Conservation (phyloP, 2,888 invertebrate species). For the Sinodicranocentrus sp. region DNA sequence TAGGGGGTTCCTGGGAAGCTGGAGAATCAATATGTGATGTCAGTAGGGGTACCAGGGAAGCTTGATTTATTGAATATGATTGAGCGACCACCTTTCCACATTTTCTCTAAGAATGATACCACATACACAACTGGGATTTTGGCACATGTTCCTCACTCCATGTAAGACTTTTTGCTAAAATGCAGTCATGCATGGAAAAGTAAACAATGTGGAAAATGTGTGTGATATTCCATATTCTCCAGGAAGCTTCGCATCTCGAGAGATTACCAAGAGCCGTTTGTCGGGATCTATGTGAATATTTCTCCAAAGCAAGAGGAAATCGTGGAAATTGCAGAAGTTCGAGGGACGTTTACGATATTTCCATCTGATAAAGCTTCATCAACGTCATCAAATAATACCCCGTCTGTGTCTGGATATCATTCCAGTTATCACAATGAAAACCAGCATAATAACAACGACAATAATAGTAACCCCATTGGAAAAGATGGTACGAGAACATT, state of each 20-base stretch:
- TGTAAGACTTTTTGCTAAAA: constrained; percentile 49
- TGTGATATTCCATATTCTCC: not conserved
- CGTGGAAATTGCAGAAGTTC: constrained; percentile 60
- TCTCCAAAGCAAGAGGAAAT: constrained; percentile 57
- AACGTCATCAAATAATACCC: not conserved
- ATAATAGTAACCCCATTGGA: not conserved
- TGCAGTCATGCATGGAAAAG: not conserved
- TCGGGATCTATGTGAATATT: constrained; percentile 63
- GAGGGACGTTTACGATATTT: constrained; percentile 54
- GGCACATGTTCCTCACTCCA: constrained; percentile 65
- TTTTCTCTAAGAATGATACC: constrained; percentile 62
- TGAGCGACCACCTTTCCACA: constrained; percentile 59
- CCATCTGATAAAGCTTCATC: not conserved
- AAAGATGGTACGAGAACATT: not conserved
- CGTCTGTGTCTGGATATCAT: not conserved
- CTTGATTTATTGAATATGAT: constrained; percentile 53
- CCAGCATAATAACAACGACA: not conserved
- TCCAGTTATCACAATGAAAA: not conserved
- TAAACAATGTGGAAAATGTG: not conserved
- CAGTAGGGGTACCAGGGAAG: constrained; percentile 58
- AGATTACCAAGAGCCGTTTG: constrained; percentile 63
- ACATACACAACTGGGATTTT: constrained; percentile 67
- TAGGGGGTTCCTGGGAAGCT: constrained; percentile 52
- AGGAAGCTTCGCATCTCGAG: constrained; percentile 64
- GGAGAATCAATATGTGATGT: constrained; percentile 58